Conservation (phyloP, 2,797 vertebrate species). For the Anguilla pacifica region DNA sequence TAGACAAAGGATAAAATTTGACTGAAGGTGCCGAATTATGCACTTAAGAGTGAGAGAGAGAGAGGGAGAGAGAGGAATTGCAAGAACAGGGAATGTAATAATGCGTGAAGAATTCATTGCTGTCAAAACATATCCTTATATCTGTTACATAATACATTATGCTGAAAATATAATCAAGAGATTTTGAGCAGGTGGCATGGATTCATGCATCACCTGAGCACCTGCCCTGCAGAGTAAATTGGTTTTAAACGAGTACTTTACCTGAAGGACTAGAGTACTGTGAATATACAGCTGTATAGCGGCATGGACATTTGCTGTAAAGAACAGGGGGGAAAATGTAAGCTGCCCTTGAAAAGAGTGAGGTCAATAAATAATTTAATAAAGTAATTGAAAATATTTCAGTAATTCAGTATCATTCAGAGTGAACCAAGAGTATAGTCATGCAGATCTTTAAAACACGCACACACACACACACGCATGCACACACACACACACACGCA, state of each 20-base stretch:
- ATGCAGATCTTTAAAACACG: background rate
- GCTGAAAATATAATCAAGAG: background rate
- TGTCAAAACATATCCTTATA: background rate
- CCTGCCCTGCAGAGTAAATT: background rate
- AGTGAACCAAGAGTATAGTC: background rate
- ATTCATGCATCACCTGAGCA: background rate
- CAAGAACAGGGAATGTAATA: background rate
- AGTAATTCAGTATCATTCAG: background rate
- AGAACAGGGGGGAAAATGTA: background rate
- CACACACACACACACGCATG: background rate
- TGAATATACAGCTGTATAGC: background rate
- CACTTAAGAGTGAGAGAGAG: background rate
- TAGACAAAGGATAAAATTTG: background rate
- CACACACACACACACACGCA: background rate
- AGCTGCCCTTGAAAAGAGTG: background rate
- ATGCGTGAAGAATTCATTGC: background rate
- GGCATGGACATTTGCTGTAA: background rate
- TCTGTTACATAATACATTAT: background rate
- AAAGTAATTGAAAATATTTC: too few relatives aligned
- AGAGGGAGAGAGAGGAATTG: background rate
- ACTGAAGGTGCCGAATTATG: background rate
- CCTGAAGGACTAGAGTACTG: background rate
- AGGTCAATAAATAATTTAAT: too few relatives aligned
- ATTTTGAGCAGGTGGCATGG: too few relatives aligned
- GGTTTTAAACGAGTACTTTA: background rate